phyloP scores from a whole-genome alignment of 37 sponge, comb jelly and placozoan species.

The Tethya wilhelma region DNA sequence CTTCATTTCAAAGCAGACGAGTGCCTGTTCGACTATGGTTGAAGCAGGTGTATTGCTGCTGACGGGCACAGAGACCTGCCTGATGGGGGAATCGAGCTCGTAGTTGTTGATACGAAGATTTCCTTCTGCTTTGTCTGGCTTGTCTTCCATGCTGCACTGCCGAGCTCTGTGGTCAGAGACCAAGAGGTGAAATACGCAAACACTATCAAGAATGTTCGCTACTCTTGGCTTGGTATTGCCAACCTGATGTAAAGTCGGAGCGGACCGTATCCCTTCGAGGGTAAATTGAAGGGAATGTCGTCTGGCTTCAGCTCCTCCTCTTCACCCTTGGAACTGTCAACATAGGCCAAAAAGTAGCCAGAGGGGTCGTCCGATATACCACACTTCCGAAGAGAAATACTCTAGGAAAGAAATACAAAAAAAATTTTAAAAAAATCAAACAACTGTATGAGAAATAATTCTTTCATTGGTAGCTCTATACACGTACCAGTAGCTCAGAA shows the following conservation, averaged over 20 bases:
- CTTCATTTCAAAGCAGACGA: too few relatives aligned
- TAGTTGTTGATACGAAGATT: background rate
- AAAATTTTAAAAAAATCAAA: background rate
- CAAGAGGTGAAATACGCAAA: background rate
- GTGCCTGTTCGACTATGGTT: slow-evolving; percentile 8
- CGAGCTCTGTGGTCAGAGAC: background rate
- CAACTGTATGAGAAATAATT: background rate
- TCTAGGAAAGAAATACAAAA: slow-evolving; percentile 8
- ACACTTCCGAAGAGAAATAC: slow-evolving; percentile 42
- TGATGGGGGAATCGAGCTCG: slow-evolving; percentile 10
- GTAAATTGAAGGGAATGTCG: slow-evolving; percentile 34
- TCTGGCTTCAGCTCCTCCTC: slow-evolving; percentile 22
- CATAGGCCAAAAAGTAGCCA: slow-evolving; percentile 29
- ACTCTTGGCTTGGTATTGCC: too few relatives aligned
- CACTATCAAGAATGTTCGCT: too few relatives aligned
- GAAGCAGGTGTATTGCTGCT: background rate
- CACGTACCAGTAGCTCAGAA: slow-evolving; percentile 61
- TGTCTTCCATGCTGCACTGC: background rate
- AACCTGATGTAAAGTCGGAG: slow-evolving; percentile 45
- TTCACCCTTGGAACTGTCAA: slow-evolving; percentile 5
- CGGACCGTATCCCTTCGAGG: slow-evolving; percentile 1
- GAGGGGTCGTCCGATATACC: slow-evolving; percentile 38
- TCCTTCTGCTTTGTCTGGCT: background rate
- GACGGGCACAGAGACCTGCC: background rate
- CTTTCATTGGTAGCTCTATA: background rate